Evolutionary conservation across 2,113 vertebrate species (phyloP).

Genomic region (Naja naja): DNA sequence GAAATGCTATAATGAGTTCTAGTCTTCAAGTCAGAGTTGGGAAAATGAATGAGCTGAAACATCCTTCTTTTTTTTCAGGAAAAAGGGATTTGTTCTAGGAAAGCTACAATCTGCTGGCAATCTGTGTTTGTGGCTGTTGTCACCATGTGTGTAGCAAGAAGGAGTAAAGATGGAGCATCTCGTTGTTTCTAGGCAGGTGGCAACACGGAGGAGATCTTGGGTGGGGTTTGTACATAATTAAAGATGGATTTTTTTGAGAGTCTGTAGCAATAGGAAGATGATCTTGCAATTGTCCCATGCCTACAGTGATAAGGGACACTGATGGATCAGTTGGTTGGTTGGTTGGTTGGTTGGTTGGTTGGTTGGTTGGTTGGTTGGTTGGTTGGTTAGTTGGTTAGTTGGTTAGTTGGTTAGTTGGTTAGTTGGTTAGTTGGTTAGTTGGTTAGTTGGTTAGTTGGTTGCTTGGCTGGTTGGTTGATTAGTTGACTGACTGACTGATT

Average conservation of each 20-base stretch:
- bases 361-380: too few species aligned
- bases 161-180: background rate
- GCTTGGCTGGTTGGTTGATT: too few species aligned
- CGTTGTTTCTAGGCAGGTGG: background rate
- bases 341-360: too few species aligned
- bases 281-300: background rate
- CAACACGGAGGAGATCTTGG: background rate
- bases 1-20: conserved; percentile 1
- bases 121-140: background rate
- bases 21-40: background rate
- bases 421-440: too few species aligned
- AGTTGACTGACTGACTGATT: background rate
- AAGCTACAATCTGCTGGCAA: background rate
- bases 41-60: background rate
- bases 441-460: too few species aligned
- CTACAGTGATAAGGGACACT: background rate
- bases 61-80: background rate
- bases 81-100: background rate
- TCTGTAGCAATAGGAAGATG: background rate
- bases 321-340: too few species aligned
- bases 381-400: too few species aligned
- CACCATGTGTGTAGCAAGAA: background rate
- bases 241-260: background rate
- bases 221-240: background rate
- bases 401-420: too few species aligned